A percentile compares a stretch with the other conserved stretches of the same genome.
Conservation (phyloP, 2,888 invertebrate genomes). For the Diarsia mendica region DNA sequence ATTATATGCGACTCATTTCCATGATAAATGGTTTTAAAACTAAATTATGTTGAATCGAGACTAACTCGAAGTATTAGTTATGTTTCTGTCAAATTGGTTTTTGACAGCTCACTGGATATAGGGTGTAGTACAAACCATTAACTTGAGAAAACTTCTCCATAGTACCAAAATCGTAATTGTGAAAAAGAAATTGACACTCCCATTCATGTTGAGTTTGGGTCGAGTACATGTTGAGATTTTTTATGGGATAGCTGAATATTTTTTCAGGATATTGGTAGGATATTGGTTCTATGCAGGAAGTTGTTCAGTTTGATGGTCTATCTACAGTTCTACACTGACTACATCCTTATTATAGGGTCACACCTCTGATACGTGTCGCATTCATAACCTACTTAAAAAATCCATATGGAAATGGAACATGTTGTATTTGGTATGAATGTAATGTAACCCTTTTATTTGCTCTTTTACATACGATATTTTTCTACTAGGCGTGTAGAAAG, state of each 20-base stretch:
- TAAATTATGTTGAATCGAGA: conserved; percentile 17
- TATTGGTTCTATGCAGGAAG: not conserved
- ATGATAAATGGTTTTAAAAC: conserved; percentile 9
- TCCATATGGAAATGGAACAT: too few relatives aligned
- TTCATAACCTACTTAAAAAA: conserved; percentile 7
- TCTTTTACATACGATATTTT: conserved; percentile 34
- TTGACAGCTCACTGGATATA: conserved; percentile 13
- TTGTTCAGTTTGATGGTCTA: not conserved
- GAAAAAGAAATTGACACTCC: not conserved
- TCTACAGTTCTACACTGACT: not conserved
- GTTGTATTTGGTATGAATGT: conserved; percentile 8
- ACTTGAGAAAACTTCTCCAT: not conserved
- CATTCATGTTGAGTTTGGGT: not conserved
- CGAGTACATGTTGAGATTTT: not conserved
- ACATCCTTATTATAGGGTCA: not conserved
- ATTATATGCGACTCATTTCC: conserved; percentile 1
- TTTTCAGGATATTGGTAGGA: not conserved
- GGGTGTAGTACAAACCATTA: not conserved
- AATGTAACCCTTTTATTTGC: not conserved
- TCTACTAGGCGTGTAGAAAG: conserved; percentile 9
- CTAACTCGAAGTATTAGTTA: conserved; percentile 30
- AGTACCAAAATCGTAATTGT: not conserved
- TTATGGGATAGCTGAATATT: not conserved
- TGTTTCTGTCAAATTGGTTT: not conserved
- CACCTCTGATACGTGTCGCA: not conserved